phyloP scores from a whole-genome alignment of 2,888 invertebrate genomes.

The Calameuta pallipes region DNA sequence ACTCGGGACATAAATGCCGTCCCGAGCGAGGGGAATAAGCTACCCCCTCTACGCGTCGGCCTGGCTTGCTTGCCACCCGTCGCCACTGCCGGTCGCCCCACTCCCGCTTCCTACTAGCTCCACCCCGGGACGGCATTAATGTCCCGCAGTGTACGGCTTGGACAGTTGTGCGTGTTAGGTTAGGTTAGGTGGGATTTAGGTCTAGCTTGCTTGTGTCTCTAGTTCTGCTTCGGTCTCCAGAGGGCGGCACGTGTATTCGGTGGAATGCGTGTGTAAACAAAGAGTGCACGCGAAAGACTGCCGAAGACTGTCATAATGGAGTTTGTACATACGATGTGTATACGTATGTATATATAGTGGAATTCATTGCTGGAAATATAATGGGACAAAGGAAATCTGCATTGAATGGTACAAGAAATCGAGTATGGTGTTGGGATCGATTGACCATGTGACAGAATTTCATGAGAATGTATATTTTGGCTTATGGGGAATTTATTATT shows the following conservation, averaged over 20 bases:
- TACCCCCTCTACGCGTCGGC: no score
- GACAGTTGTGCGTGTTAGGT: not conserved
- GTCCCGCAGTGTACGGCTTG: no score
- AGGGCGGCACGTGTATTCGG: not conserved
- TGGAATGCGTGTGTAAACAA: constrained; percentile 45
- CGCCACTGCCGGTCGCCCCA: no score
- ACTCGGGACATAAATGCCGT: no score
- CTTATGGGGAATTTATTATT: not conserved
- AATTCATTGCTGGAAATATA: not conserved
- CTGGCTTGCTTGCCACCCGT: no score
- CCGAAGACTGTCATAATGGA: not conserved
- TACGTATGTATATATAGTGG: not conserved
- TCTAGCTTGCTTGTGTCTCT: not conserved
- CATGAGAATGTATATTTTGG: not conserved
- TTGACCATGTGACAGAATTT: not conserved
- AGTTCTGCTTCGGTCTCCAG: not conserved
- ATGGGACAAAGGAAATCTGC: constrained; percentile 37
- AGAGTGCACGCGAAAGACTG: constrained; percentile 29
- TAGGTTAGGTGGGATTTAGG: not conserved
- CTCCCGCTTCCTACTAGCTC: no score
- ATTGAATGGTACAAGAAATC: constrained; percentile 13
- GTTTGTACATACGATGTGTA: not conserved
- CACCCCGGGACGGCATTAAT: no score
- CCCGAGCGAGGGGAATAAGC: no score
- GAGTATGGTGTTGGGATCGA: constrained; percentile 11